Evolutionary conservation across 2,888 invertebrate species (phyloP), one percentile per base, ranked within the genome.

Genomic region (Sminthurinus aureus): DNA sequence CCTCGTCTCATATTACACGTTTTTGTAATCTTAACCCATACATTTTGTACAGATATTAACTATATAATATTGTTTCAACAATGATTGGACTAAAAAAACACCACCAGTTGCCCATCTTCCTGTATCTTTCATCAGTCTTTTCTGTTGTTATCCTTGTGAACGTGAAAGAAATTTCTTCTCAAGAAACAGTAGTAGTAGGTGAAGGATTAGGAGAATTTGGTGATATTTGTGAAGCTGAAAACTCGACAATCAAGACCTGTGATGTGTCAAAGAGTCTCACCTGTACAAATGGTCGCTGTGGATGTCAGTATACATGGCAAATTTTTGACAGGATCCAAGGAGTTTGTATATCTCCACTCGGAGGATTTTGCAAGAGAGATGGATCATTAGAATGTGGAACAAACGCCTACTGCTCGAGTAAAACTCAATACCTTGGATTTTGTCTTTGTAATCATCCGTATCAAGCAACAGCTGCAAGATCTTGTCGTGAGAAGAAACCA

Each of bases 221-320:
- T 22, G 79, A 66, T 2, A n/a, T 50, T 67, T 79, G 79, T 38
- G 24, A 11, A 38, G 38, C 6, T 38, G 38, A 38, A 38, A 38
- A 38, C 3, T 15, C 24, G 0, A 26, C n/a, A 11, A 24, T 24
- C 9, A 20, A 0, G 3, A 2, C 50, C n/a, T 80, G 80, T 80
- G 80, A 71, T 12, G 20, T 51, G 12, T 52, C 80, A 0, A 69
- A 52, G 71, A 71, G 50, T 12, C 73, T 80, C 50, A 51, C 22
- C 20, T 80, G 80, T 50, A 69, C 24, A 9, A 71, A 80, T 52
- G 71, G 71, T 12, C 66, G 13, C 24, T 80, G 80, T 51, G 71
- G 71, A 1, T 80, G 80, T 51, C 26, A 80, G 52, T 80, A 71
- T 52, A 52, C 73, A 6, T 80, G 80, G 80, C 80, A 80, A 38